Conservation (phyloP, 2,113 vertebrate species). For the Setophaga kirtlandii region DNA sequence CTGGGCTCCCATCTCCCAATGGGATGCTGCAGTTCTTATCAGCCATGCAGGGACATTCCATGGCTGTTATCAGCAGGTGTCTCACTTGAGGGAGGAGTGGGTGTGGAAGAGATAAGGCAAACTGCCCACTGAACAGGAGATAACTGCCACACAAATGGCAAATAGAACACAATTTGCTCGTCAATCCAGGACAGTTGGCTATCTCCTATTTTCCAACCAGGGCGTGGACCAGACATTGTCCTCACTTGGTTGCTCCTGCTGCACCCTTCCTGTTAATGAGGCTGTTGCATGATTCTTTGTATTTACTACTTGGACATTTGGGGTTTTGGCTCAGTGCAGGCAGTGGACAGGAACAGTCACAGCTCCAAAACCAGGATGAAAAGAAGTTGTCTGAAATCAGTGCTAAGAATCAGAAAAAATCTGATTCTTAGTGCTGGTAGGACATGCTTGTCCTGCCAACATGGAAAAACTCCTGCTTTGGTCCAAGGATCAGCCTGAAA, state of each 20-base stretch:
- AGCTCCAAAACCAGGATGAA: neutral
- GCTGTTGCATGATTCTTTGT: neutral
- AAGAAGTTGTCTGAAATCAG: neutral
- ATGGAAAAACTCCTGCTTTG: neutral
- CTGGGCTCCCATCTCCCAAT: no score
- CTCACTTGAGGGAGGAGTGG: no score
- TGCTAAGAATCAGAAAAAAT: neutral
- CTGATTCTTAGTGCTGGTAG: neutral
- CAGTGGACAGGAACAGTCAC: neutral
- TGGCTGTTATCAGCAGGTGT: no score
- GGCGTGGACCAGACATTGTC: neutral
- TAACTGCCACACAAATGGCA: no score
- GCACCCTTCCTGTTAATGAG: neutral
- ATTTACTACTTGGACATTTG: neutral
- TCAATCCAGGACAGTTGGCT: neutral
- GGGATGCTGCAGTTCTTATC: no score
- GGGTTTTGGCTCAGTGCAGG: neutral
- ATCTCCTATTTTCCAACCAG: neutral
- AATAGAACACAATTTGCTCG: no score
- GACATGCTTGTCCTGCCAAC: neutral
- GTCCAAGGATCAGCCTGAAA: fast-evolving
- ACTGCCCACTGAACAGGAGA: no score
- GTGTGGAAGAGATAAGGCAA: no score
- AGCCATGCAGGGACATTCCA: no score
- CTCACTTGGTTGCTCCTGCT: neutral